Evolutionary conservation across 2,888 invertebrate genomes (phyloP).

Genomic region (Adineta ricciae): DNA sequence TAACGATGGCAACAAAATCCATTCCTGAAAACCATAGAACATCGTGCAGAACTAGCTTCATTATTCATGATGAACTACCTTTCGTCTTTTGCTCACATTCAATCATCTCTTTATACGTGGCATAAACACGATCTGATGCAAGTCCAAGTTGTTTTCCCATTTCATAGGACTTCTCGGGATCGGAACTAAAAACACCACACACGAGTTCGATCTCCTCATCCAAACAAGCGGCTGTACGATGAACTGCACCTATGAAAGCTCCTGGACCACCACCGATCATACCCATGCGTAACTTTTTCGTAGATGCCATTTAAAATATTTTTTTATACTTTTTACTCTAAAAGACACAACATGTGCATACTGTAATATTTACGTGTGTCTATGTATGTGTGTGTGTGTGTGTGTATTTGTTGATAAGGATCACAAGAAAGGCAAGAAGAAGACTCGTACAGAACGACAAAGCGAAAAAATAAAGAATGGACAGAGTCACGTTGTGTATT

Average conservation of each 20-base stretch:
- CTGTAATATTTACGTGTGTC: no score
- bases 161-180: background rate
- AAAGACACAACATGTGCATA: no score
- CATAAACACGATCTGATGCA: background rate
- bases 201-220: constrained; percentile 9
- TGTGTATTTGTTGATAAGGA: no score
- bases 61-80: background rate
- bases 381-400: no score
- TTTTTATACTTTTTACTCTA: no score
- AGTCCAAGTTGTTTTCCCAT: background rate
- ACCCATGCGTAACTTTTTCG: background rate
- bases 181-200: constrained; percentile 3
- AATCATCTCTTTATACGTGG: background rate
- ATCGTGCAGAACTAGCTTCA: no score
- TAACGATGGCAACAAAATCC: background rate
- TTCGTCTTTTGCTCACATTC: background rate
- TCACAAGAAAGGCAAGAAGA: no score
- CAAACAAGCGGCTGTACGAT: background rate
- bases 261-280: constrained; percentile 14
- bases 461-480: no score
- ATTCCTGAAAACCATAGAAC: no score
- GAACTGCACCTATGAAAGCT: background rate
- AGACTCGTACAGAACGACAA: no score
- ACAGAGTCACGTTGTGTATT: no score
- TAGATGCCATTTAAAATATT: background rate